Evolutionary conservation across 2,797 vertebrate genomes (phyloP).

Genomic region (Emydoidea blandingii): DNA sequence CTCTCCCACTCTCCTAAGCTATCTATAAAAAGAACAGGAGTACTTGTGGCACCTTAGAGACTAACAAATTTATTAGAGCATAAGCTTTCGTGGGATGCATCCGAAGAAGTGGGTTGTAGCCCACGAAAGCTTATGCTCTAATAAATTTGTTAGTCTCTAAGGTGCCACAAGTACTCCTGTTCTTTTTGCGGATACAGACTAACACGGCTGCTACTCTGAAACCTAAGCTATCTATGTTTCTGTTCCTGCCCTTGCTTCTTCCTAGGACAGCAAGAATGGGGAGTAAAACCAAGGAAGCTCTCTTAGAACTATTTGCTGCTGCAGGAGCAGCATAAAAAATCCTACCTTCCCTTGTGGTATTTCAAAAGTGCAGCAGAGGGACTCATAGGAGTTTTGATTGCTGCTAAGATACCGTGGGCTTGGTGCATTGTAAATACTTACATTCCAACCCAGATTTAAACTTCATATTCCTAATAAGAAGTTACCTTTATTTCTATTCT

Average conservation of each 20-base stretch:
- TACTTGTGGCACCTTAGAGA: too few species aligned
- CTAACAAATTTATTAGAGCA: too few species aligned
- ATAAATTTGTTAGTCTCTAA: too few species aligned
- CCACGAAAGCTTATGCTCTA: too few species aligned
- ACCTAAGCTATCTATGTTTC: neutral
- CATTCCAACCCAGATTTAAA: constrained; percentile 3
- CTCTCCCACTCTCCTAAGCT: neutral
- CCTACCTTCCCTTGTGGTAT: neutral
- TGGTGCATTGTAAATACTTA: constrained; percentile 18
- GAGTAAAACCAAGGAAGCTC: constrained; percentile 19
- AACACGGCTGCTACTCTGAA: too few species aligned
- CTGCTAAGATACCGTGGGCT: neutral
- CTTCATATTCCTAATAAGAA: neutral
- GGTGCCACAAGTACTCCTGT: too few species aligned
- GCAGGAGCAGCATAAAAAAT: neutral
- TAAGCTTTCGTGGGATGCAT: too few species aligned
- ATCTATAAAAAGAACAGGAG: too few species aligned
- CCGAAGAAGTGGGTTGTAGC: too few species aligned
- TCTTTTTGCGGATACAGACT: too few species aligned
- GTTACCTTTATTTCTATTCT: constrained; percentile 1
- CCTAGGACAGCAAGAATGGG: constrained; percentile 1
- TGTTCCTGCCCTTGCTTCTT: constrained; percentile 8
- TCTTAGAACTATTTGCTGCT: neutral
- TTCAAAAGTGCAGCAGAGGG: constrained; percentile 16
- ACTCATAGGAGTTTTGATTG: neutral